Base-by-base conservation (phyloP, 2,888 invertebrate genomes). In the Balanococcus diminutus region DNA sequence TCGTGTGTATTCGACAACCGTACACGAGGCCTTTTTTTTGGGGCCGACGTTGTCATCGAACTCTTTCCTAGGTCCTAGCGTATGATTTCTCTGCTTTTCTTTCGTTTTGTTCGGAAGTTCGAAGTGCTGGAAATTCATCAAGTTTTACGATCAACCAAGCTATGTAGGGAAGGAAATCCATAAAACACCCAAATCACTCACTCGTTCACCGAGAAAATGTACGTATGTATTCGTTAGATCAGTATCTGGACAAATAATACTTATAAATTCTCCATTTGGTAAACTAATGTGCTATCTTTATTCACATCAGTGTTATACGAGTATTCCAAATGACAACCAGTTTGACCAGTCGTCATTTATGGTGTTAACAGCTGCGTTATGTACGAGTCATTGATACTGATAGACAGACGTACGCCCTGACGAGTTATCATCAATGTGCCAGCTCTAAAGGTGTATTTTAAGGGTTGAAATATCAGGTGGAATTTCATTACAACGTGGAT, bases 281-380 rank as follows among this genome's bases (percentile, higher is more conserved):
- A 16, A 67, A 28, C 16, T 14, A 28, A 28, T 67, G 28, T n/a
- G 2, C 28, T 67, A 67, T 67, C 31, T 67, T 28, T 67, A 67
- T 67, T 11, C 67, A 67, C 67, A 67, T 67, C 67, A 51, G 51
- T 19, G 1, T 14, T n/a, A n/a, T n/a, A n/a, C n/a, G n/a, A n/a
- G 51, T 51, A 51, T 67, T 67, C 11, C 4, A 67, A 67, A 67
- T 67, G 67, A 36, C 75, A 79, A 79, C 75, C 32, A 79, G 75
- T 79, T 79, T 79, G 75, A 79, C 75, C 75, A 14, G 36, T 79
- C 75, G 32, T 79, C 75, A 22, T 79, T 36, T 79, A 79, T 36
- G 75, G 19, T 36, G 75, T 79, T 79, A 19, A 67, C 67, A 28
- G 67, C 28, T 28, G 25, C 67, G 16, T 28, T 28, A 67, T 31